Conservation (phyloP, 2,888 invertebrate species). For the Tortricodes alternella region DNA sequence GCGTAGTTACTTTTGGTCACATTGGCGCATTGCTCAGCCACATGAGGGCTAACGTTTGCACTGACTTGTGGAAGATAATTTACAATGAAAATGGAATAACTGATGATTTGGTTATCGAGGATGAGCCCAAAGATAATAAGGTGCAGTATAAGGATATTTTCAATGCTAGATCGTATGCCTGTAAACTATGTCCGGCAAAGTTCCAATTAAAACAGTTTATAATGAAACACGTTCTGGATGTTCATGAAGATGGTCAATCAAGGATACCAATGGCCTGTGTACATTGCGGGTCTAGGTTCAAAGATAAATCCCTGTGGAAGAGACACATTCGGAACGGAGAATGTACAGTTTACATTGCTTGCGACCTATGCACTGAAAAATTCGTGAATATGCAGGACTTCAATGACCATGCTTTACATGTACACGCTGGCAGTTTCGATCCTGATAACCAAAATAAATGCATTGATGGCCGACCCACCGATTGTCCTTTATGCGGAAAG, state of each 20-base stretch:
- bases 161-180: slow-evolving; percentile 77
- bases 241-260: slow-evolving; percentile 77
- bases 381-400: slow-evolving; percentile 76
- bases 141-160: slow-evolving; percentile 77
- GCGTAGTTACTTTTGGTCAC: slow-evolving; percentile 82
- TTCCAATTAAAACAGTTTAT: slow-evolving; percentile 79
- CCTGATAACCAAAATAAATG: slow-evolving; percentile 69
- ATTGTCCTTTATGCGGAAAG: slow-evolving; percentile 81
- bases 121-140: slow-evolving; percentile 65
- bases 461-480: slow-evolving; percentile 73
- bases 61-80: slow-evolving; percentile 77
- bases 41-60: slow-evolving; percentile 77
- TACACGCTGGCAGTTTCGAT: slow-evolving; percentile 72
- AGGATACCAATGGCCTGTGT: slow-evolving; percentile 67
- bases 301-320: slow-evolving; percentile 71
- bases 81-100: slow-evolving; percentile 76
- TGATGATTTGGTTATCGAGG: slow-evolving; percentile 72
- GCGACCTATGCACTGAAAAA: slow-evolving; percentile 74
- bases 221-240: slow-evolving; percentile 77
- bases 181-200: slow-evolving; percentile 77
- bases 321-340: slow-evolving; percentile 80
- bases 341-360: slow-evolving; percentile 83
- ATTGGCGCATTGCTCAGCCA: slow-evolving; percentile 78
- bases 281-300: slow-evolving; percentile 72
- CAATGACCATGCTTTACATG: slow-evolving; percentile 71